Evolutionary conservation across 2,888 invertebrate genomes (phyloP).

Genomic region (Anodontia alba): DNA sequence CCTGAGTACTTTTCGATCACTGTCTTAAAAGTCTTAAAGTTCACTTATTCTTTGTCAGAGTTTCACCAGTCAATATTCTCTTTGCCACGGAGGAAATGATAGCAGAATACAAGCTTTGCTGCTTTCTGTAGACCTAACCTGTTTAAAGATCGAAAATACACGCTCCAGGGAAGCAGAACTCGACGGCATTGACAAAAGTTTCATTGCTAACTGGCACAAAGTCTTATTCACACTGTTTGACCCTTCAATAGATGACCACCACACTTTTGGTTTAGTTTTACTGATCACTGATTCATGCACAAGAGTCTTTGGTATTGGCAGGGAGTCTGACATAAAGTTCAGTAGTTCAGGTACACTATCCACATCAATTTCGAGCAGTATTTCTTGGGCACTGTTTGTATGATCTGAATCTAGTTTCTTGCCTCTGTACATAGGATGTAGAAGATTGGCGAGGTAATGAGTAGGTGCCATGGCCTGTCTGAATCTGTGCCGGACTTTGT

Average conservation of each 20-base stretch:
- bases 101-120: slow-evolving; percentile 47
- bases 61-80: slow-evolving; percentile 43
- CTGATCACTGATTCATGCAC: slow-evolving; percentile 30
- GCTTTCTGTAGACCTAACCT: slow-evolving; percentile 35
- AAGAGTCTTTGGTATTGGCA: slow-evolving; percentile 31
- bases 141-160: slow-evolving; percentile 50
- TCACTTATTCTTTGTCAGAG: neutral
- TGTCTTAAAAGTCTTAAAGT: no score
- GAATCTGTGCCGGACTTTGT: slow-evolving; percentile 24
- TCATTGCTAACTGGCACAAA: slow-evolving; percentile 32
- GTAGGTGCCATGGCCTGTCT: slow-evolving; percentile 39
- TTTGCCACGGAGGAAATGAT: slow-evolving; percentile 33
- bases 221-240: slow-evolving; percentile 1
- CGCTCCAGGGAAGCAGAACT: slow-evolving; percentile 41
- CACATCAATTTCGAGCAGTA: slow-evolving; percentile 14
- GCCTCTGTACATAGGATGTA: slow-evolving; percentile 51
- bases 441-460: slow-evolving; percentile 46
- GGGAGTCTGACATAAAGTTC: slow-evolving; percentile 28
- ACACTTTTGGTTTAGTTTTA: slow-evolving; percentile 32
- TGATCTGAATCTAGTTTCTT: slow-evolving; percentile 37
- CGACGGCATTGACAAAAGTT: slow-evolving; percentile 38
- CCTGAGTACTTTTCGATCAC: no score
- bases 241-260: slow-evolving; percentile 34
- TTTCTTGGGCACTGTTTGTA: slow-evolving; percentile 27
- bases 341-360: slow-evolving; percentile 34